phyloP scores from a whole-genome alignment of 2,113 vertebrate genomes.

The Garra rufa region DNA sequence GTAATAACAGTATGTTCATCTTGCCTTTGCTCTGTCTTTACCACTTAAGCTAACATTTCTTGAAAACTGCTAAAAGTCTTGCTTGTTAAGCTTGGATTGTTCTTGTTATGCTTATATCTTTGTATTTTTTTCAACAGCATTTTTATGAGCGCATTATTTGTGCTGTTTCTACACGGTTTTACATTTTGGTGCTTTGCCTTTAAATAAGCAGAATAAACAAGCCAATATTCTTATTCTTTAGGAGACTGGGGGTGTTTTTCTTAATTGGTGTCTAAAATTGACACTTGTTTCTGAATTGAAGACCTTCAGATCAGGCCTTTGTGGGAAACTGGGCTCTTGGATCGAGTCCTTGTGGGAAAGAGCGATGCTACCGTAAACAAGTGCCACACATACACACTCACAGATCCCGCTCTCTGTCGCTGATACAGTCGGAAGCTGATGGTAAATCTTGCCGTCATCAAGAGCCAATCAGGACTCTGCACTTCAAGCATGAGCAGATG shows the following conservation, averaged over 20 bases:
- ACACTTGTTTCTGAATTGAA: not conserved
- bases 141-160: constrained; percentile 21
- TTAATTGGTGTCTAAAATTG: not conserved
- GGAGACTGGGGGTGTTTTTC: not conserved
- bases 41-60: not conserved
- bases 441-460: constrained; percentile 44
- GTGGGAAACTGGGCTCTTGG: not conserved
- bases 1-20: not conserved
- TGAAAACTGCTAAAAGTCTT: not conserved
- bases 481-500: constrained; percentile 45
- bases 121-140: constrained; percentile 32
- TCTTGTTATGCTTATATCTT: constrained; percentile 32
- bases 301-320: not conserved
- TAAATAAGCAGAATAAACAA: constrained; percentile 30
- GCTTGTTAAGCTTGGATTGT: constrained; percentile 3
- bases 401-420: not conserved
- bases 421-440: constrained; percentile 30
- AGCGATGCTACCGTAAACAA: not conserved
- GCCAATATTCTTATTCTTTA: constrained; percentile 1
- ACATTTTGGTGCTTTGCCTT: constrained; percentile 46
- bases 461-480: constrained; percentile 38
- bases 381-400: not conserved
- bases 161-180: constrained; percentile 42
- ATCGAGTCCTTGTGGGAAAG: constrained; percentile 1
- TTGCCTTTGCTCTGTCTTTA: constrained; percentile 22